A percentile compares a stretch with the other conserved stretches of the same genome.
Conservation (phyloP, 2,113 vertebrate genomes). For the Sporophila hypoxantha region DNA sequence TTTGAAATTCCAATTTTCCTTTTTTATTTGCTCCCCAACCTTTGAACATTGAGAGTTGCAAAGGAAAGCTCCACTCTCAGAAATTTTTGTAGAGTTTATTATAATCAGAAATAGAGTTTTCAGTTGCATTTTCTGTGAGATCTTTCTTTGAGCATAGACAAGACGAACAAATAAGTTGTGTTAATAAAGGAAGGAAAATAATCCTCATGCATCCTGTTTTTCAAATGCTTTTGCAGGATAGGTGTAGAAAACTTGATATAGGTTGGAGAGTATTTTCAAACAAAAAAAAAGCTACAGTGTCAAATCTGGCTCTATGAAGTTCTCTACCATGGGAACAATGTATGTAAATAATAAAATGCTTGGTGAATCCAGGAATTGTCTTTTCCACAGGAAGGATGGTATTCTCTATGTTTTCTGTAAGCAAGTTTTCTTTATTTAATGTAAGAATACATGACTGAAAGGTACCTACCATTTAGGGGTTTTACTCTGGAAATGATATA, state of each 20-base stretch:
- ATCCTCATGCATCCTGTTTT: neutral
- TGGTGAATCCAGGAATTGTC: neutral
- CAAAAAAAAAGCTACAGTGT: neutral
- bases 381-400: neutral
- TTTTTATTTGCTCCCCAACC: neutral
- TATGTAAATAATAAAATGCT: neutral
- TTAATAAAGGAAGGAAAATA: neutral
- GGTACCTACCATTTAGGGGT: neutral
- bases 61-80: neutral
- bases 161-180: rapidly evolving
- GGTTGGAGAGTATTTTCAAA: neutral
- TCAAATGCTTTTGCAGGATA: neutral
- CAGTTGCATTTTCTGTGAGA: neutral
- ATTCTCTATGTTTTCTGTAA: neutral
- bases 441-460: neutral
- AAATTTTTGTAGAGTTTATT: neutral
- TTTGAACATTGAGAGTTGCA: neutral
- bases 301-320: neutral
- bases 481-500: neutral
- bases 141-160: neutral
- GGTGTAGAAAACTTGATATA: neutral
- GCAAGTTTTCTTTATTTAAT: neutral
- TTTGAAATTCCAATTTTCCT: neutral
- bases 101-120: neutral
- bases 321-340: neutral